Base-by-base conservation (phyloP, 2,113 vertebrate species). In the Catharus fuscescens region DNA sequence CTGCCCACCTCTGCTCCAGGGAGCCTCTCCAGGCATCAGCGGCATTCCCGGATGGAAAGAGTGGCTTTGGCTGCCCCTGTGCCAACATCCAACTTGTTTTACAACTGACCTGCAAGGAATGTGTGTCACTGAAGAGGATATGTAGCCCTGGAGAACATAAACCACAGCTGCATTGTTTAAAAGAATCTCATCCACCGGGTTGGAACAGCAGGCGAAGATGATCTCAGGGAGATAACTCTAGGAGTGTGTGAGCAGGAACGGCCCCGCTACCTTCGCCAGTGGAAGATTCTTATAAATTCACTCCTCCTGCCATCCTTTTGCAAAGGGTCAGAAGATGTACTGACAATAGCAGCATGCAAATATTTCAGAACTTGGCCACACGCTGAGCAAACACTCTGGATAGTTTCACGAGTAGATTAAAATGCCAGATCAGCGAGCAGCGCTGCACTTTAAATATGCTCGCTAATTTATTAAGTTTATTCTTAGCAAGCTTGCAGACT, bases 331-430 rank as follows among this genome's bases (percentile, higher is more conserved):
- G 89, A 11, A 96, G 96, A 96, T 97, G 95, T 96, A 77, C 97
- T 96, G 97, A 98, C 97, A 97, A 97, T 86, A 97, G 96, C 97
- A 96, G 96, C 90, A 73, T 91, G 94, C 96, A 97, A 96, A 95
- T 97, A 96, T 94, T 97, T 96, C 92, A 96, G 95, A 40, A 95
- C 96, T 97, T 98, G 97, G 97, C 97, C 96, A 97, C 97, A 97
- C 90, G 97, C 96, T 98, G 95, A 95, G 97, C 94, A 95, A 97
- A 97, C 96, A 95, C 92, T 97, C 97, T 97, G 97, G 95, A 96
- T 95, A 97, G 65, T 78, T 97, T 97, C 97, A 97, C 19, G 2
- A 91, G 95, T 32, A 97, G 97, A 96, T 96, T 96, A 96, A 96
- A 97, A 97, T 95, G 96, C 95, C 96, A 95, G 94, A 96, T 94